Evolutionary conservation across 2,113 vertebrate species (phyloP), one percentile per base, ranked within the genome.

Genomic region (Colius striatus): DNA sequence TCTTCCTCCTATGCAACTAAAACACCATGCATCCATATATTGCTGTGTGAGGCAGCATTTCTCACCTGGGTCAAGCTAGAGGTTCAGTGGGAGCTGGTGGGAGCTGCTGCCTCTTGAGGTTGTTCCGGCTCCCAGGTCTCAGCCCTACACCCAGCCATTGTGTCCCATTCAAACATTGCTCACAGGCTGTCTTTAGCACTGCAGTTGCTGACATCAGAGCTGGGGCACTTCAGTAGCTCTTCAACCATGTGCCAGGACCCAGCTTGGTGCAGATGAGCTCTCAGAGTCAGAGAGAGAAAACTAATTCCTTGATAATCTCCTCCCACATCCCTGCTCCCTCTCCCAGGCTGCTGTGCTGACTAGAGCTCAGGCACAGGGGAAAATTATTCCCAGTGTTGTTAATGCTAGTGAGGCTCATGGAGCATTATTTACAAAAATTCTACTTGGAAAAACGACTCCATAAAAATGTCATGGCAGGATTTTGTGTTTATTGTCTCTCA

Each of bases 391-490:
- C 75, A 36, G 18, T 78, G 58, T 84, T 94, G 89, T 84, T 92
- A 92, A 87, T 84, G 63, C 67, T 90, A 67, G 85, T 43, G 61
- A 93, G 92, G 77, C 47, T 91, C 21, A 3, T 87, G 73, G 58
- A 94, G 78, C 13, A 41, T 82, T 72, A 93, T 77, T 88, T 50
- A 84, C 75, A 88, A 90, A 94, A 89, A 76, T 75, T 80, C 63
- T 53, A 27, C 84, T 83, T 94, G 57, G 57, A 85, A 91, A 87
- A 96, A 87, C 70, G 3, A 74, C 90, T 95, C 61, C 54, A 85
- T 94, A 90, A 92, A 92, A 92, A 90, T 87, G 81, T 61, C 84
- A 76, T 62, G 68, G 80, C 80, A 96, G 85, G 51, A 65, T 95
- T 89, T 94, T 45, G 22, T 91, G 84, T 84, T 88, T 94, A 79